These are phyloP conservation scores for Papilio machaon DNA, from an alignment of 1,140 invertebrate species.

Conservation along the genomic window DNA sequence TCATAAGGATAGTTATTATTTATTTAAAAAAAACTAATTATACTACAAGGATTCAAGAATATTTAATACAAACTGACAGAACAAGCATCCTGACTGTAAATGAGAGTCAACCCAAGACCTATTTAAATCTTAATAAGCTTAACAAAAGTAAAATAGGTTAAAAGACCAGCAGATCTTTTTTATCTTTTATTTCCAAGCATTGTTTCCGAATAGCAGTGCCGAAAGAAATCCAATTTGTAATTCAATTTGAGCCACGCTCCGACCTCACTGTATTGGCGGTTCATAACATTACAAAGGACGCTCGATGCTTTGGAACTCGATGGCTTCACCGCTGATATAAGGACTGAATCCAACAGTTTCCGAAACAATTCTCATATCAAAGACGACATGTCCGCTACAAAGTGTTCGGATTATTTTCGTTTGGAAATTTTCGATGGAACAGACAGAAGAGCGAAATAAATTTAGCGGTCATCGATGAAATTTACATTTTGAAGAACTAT, in stretches of 20 bases:
- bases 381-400: neutral
- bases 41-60: too few species aligned
- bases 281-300: conserved; percentile 24
- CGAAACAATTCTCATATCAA: conserved; percentile 12
- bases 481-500: neutral
- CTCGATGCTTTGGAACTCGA: neutral
- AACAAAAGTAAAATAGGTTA: conserved; percentile 10
- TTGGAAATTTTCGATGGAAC: neutral
- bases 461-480: neutral
- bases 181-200: neutral
- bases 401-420: neutral
- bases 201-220: conserved; percentile 15
- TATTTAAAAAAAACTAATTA: neutral
- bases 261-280: conserved; percentile 20
- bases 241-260: conserved; percentile 18
- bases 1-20: neutral
- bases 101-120: neutral
- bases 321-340: neutral
- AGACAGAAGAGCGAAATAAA: neutral
- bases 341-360: conserved; percentile 6
- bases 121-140: conserved; percentile 4
- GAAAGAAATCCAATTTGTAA: conserved; percentile 27
- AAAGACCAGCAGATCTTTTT: conserved; percentile 10
- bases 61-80: neutral
- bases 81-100: neutral